Base-by-base conservation (phyloP, 2,888 invertebrate genomes). In the Leucozona laternaria region DNA sequence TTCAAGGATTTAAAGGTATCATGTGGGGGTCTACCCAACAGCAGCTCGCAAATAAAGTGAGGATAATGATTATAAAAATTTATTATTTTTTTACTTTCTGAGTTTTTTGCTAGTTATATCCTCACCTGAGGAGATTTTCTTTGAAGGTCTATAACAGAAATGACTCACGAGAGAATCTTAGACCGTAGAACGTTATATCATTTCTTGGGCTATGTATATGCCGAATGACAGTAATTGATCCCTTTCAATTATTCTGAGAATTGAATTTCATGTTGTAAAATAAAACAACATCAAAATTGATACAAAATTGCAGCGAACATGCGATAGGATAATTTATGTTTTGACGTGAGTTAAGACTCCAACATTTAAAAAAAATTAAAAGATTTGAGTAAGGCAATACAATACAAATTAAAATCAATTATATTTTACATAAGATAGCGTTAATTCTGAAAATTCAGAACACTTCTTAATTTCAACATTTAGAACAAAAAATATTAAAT, bases 41-140 rank as follows among this genome's bases (percentile, higher is more conserved):
- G 73, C 64, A 84, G 70, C 70, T 17, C 58, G 50, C 53, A 72
- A 80, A 85, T 80, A 72, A 72, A 80, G 58, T 76, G 79, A 50
- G 58, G 79, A 84, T 84, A 77, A 80, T 77, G 76, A 79, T 80
- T 85, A 80, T 72, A 77, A 68, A 77, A 72, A 80, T 85, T 68
- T 73, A 85, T 80, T 66, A 68, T 58, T 58, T 34, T 34, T 34
- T 1, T n/a, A 8, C 28, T 50, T 20, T 48, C 4, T 20, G 17
- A 34, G 15, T 43, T 45, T 45, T 8, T 17, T 70, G 60, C 58
- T 60, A 78, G 53, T 60, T 60, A 84, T 70, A 75, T 43, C n/a
- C 57, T 64, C 57, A 79, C 84, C 76, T 25, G 57, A 57, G 79
- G 79, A 84, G 55, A 66, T 64, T 79, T 71, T 83, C 68, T 68